Evolutionary conservation across 1,140 invertebrate species (phyloP).

Genomic region (Araneus ventricosus): DNA sequence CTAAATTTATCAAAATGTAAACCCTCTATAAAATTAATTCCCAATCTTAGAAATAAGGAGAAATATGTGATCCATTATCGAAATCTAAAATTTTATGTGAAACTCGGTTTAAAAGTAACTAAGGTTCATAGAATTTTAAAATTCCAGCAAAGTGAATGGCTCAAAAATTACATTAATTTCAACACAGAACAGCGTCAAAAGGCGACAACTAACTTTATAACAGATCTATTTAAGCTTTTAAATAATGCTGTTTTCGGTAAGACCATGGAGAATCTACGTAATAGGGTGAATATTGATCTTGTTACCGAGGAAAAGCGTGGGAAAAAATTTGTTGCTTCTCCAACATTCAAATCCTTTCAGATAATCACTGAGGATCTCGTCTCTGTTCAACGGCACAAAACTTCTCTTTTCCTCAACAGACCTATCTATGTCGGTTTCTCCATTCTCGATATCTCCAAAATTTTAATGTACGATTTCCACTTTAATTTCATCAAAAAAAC

Average conservation of each 20-base stretch:
- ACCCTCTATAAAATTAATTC: not conserved
- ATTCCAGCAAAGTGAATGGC: not conserved
- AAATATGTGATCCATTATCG: not conserved
- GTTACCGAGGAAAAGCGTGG: too few relatives aligned
- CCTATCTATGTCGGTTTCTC: too few relatives aligned
- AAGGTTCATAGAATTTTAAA: not conserved
- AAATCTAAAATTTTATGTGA: not conserved
- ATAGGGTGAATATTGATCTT: too few relatives aligned
- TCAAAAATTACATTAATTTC: not conserved
- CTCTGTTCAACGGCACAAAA: too few relatives aligned
- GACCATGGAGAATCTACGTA: not conserved
- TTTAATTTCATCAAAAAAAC: too few relatives aligned
- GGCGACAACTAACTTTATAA: not conserved
- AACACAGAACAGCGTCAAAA: not conserved
- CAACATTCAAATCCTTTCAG: too few relatives aligned
- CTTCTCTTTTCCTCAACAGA: too few relatives aligned
- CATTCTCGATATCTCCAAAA: too few relatives aligned
- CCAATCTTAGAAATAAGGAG: not conserved
- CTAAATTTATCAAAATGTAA: not conserved
- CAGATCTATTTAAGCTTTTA: not conserved
- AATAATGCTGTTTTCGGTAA: not conserved
- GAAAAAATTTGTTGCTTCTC: too few relatives aligned
- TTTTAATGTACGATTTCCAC: too few relatives aligned
- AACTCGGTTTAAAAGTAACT: not conserved
- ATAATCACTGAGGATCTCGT: too few relatives aligned